Conservation (phyloP, 2,113 vertebrate species). For the Carassius gibelio region DNA sequence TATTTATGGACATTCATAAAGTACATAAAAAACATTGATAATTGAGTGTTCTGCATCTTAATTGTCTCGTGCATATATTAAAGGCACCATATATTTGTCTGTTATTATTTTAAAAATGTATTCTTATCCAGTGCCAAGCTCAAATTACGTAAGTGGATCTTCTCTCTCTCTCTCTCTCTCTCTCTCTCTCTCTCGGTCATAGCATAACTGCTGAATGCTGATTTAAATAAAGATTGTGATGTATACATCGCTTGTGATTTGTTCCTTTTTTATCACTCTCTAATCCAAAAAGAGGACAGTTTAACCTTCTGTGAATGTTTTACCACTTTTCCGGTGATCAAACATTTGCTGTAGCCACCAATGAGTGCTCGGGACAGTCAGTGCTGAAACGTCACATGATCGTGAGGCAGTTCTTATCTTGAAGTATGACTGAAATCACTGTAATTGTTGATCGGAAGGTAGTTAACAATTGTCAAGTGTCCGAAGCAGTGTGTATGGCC, state of each 20-base stretch:
- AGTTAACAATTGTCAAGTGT: slow-evolving; percentile 5
- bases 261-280: background rate
- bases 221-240: too few species aligned
- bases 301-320: slow-evolving; percentile 29
- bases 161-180: slow-evolving; percentile 55
- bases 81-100: slow-evolving; percentile 60
- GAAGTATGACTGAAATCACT: background rate
- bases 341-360: background rate
- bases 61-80: slow-evolving; percentile 66
- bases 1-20: slow-evolving; percentile 60
- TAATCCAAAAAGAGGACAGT: background rate
- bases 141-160: slow-evolving; percentile 46
- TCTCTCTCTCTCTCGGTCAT: slow-evolving; percentile 63
- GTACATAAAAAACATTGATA: slow-evolving; percentile 63
- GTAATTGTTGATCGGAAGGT: background rate
- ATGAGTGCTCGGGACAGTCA: background rate
- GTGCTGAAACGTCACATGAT: background rate
- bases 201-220: slow-evolving; percentile 77
- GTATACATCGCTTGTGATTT: too few species aligned
- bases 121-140: slow-evolving; percentile 82
- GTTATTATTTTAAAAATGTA: slow-evolving; percentile 58
- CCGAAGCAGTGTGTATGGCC: background rate
- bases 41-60: slow-evolving; percentile 64
- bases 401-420: slow-evolving; percentile 8
- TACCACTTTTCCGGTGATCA: background rate